Percentiles rank a stretch among this genome's conserved stretches.
phyloP scores from a whole-genome alignment of 2,797 vertebrate genomes.

The Danio kyathit region DNA sequence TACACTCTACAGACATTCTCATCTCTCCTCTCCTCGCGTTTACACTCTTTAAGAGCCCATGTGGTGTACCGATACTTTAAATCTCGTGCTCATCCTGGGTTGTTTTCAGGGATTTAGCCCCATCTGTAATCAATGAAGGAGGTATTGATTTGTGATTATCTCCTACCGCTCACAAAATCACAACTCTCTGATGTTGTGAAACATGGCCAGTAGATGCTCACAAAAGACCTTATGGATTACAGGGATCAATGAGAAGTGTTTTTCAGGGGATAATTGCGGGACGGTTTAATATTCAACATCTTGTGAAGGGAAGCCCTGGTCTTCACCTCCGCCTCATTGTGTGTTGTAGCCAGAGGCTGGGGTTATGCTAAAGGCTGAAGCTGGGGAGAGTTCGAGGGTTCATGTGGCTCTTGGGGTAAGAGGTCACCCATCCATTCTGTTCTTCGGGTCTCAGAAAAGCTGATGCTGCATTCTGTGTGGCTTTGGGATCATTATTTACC shows the following conservation, averaged over 20 bases:
- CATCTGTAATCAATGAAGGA: conserved; percentile 44
- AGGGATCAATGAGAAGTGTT: conserved; percentile 23
- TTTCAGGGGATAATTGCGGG: conserved; percentile 30
- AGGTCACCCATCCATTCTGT: conserved; percentile 71
- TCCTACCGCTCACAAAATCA: conserved; percentile 17
- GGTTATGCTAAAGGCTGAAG: not conserved
- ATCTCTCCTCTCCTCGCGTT: not conserved
- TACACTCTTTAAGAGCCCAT: conserved; percentile 33
- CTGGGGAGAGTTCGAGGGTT: conserved; percentile 46
- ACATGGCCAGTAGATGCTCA: conserved; percentile 24
- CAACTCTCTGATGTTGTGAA: conserved; percentile 38
- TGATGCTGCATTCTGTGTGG: conserved; percentile 71
- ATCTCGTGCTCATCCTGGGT: not conserved
- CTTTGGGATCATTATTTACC: not conserved
- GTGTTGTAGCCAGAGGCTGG: conserved; percentile 31
- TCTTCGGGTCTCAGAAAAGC: conserved; percentile 72
- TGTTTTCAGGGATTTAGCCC: conserved; percentile 32
- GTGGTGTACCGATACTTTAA: conserved; percentile 23
- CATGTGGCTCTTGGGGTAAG: conserved; percentile 25
- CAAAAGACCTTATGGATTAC: conserved; percentile 32
- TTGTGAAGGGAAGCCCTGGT: conserved; percentile 4
- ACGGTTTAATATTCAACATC: conserved; percentile 35
- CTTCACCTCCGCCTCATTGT: conserved; percentile 32
- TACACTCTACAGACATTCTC: not conserved
- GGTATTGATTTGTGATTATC: conserved; percentile 46